Conservation (phyloP, 2,888 invertebrate species). For the Patella ulyssiponensis region DNA sequence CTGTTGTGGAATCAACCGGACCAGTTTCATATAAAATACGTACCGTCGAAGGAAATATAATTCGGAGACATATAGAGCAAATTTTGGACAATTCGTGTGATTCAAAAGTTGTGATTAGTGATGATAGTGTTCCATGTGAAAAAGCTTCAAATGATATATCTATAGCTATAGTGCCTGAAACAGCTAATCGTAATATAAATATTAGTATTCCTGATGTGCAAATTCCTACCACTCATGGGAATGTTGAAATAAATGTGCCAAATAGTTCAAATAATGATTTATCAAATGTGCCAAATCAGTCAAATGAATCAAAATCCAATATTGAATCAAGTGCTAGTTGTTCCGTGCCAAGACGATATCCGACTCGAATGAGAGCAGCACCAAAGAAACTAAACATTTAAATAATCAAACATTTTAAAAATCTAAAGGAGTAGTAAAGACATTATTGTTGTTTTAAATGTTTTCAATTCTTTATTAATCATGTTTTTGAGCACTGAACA, state of each 20-base stretch:
- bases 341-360: too few species aligned
- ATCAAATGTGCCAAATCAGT: neutral
- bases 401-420: too few species aligned
- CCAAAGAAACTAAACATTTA: too few species aligned
- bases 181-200: neutral
- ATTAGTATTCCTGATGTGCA: neutral
- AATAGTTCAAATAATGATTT: neutral
- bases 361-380: too few species aligned
- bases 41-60: too few species aligned
- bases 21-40: neutral
- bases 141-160: neutral
- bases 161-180: neutral
- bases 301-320: neutral
- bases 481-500: too few species aligned
- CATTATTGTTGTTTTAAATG: neutral
- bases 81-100: neutral
- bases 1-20: constrained; percentile 7
- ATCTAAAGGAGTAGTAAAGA: too few species aligned
- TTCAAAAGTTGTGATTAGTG: neutral
- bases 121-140: neutral
- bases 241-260: constrained; percentile 4
- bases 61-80: neutral
- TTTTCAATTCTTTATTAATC: too few species aligned
- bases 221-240: neutral
- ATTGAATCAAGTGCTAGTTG: too few species aligned